Percentiles rank a stretch among this genome's conserved stretches.
Conservation (phyloP, 2,797 vertebrate genomes). For the Sardinella longiceps region DNA sequence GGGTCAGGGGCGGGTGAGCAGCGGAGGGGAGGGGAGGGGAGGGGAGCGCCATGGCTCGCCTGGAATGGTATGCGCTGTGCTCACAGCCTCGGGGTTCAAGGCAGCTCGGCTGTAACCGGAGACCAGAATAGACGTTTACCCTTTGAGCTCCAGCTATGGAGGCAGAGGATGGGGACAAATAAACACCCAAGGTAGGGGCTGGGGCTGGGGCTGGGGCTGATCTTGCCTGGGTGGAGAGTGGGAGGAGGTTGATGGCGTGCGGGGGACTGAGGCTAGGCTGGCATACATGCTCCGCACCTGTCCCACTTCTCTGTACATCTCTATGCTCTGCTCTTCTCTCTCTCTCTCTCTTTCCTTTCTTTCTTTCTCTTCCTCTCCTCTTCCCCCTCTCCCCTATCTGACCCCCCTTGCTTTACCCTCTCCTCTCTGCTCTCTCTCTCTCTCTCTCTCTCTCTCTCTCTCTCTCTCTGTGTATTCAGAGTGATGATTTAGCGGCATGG, state of each 20-base stretch:
- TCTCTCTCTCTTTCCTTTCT: constrained; percentile 44
- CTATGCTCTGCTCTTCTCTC: constrained; percentile 42
- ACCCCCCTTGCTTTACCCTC: no score
- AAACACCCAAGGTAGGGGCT: constrained; percentile 75
- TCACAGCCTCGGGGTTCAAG: constrained; percentile 73
- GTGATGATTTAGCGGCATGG: constrained; percentile 24
- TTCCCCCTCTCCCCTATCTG: background rate
- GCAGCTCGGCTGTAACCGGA: constrained; percentile 76
- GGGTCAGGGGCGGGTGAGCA: constrained; percentile 69
- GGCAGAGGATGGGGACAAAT: constrained; percentile 66
- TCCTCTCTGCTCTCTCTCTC: background rate
- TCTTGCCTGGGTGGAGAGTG: constrained; percentile 52
- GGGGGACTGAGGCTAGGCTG: constrained; percentile 8
- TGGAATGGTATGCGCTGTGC: constrained; percentile 77
- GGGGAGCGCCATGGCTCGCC: constrained; percentile 67
- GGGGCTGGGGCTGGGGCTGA: no score
- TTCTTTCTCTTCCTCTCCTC: constrained; percentile 43
- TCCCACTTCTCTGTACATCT: constrained; percentile 56
- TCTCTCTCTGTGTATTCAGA: background rate
- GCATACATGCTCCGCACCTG: constrained; percentile 74
- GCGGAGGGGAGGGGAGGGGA: constrained; percentile 60
- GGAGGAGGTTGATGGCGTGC: background rate
- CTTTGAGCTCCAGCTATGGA: constrained; percentile 74
- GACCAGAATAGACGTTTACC: constrained; percentile 85
- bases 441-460: background rate